Percentiles rank a stretch among this genome's conserved stretches.
phyloP scores from a whole-genome alignment of 1,140 invertebrate species.

The Ylistrum balloti region DNA sequence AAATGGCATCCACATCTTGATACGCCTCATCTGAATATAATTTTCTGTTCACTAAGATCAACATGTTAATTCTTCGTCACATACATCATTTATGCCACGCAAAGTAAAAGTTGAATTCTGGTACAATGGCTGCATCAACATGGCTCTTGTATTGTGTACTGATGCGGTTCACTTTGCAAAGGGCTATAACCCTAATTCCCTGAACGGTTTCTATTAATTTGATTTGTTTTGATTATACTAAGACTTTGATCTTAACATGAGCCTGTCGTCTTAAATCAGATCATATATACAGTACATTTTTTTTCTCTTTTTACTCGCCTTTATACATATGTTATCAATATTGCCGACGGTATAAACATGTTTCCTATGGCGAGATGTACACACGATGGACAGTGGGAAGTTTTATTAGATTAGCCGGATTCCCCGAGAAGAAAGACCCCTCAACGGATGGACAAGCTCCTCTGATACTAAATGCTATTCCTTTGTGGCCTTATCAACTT shows the following conservation, averaged over 20 bases:
- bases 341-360: background rate
- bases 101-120: background rate
- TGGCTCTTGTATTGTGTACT: background rate
- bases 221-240: background rate
- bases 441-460: slow-evolving; percentile 4
- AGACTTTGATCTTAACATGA: background rate
- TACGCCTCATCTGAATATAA: background rate
- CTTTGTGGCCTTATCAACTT: background rate
- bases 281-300: background rate
- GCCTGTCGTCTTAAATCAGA: background rate
- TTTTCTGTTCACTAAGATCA: background rate
- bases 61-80: background rate
- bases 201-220: background rate
- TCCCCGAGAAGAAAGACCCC: background rate
- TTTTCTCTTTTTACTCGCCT: background rate
- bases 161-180: background rate
- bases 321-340: slow-evolving; percentile 7
- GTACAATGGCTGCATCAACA: background rate
- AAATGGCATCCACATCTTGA: background rate
- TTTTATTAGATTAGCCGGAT: slow-evolving; percentile 32
- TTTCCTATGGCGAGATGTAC: background rate
- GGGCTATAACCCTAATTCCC: background rate
- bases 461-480: background rate
- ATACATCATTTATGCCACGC: background rate
- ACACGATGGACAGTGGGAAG: background rate